Percentiles rank a stretch among this genome's conserved stretches.
Evolutionary conservation across 2,113 vertebrate species (phyloP).

Genomic region (Dasypus novemcinctus): DNA sequence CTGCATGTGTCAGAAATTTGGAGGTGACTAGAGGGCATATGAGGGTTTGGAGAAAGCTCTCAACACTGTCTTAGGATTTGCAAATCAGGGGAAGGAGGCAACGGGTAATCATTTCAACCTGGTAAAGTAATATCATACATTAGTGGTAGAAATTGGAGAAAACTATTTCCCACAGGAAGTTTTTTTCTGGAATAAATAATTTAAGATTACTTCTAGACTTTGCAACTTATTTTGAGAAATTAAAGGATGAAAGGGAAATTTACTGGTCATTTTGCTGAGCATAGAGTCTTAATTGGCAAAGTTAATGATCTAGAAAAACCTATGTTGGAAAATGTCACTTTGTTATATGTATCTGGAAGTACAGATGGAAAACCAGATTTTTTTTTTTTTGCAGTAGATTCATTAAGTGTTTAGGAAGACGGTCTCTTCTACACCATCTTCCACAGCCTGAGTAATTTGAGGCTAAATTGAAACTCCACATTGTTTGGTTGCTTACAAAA

Average conservation of each 20-base stretch:
- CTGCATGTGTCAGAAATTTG: background rate
- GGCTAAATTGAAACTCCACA: background rate
- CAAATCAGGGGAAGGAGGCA: background rate
- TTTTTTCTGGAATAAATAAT: conserved; percentile 31
- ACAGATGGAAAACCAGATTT: conserved; percentile 75
- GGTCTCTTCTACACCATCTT: conserved; percentile 10
- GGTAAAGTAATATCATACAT: background rate
- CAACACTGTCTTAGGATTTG: background rate
- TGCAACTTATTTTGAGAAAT: background rate
- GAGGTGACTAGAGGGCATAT: background rate
- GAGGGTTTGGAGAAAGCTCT: background rate
- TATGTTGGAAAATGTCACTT: conserved; percentile 72
- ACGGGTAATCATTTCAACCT: background rate
- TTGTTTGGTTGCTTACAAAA: background rate
- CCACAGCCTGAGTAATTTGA: background rate
- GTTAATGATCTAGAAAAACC: conserved; percentile 69
- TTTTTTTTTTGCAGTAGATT: conserved; percentile 67
- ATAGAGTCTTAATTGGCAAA: conserved; percentile 59
- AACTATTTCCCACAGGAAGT: background rate
- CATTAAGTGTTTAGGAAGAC: conserved; percentile 63
- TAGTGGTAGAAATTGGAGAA: background rate
- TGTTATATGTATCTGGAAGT: conserved; percentile 60
- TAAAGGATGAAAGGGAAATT: conserved; percentile 42
- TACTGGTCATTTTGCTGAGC: conserved; percentile 61
- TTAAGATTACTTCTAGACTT: conserved; percentile 47